A percentile compares a stretch with the other conserved stretches of the same genome.
Evolutionary conservation across 2,113 vertebrate species (phyloP).

Genomic region (Mastomys coucha): DNA sequence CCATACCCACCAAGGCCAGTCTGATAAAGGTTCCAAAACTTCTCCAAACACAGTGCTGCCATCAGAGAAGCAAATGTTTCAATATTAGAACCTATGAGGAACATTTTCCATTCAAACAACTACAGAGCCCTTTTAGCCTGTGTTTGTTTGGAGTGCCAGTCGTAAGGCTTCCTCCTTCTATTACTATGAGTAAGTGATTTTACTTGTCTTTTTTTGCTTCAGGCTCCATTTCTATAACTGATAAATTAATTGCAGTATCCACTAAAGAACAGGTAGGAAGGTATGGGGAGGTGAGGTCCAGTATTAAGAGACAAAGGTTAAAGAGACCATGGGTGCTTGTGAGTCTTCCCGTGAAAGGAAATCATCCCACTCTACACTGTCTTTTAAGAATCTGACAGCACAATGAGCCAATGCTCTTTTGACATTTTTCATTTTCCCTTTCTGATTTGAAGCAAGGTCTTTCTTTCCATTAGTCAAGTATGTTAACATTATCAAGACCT

Average conservation of each 20-base stretch:
- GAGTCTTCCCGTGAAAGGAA: not conserved
- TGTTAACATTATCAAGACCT: slow-evolving; percentile 27
- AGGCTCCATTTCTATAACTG: not conserved
- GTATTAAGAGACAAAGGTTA: not conserved
- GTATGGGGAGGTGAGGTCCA: not conserved
- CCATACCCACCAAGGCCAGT: not conserved
- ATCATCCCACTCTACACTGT: not conserved
- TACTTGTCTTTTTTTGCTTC: not conserved
- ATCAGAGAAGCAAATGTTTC: not conserved
- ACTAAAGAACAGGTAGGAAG: not conserved
- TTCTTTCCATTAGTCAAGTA: not conserved
- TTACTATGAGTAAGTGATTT: not conserved
- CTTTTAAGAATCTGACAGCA: slow-evolving; percentile 21
- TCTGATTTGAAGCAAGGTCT: slow-evolving; percentile 28
- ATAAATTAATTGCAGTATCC: not conserved
- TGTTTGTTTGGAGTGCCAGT: not conserved
- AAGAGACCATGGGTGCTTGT: not conserved
- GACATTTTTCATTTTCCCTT: not conserved
- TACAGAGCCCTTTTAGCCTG: not conserved
- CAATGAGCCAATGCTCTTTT: not conserved
- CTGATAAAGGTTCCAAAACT: not conserved
- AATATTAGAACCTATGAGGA: not conserved
- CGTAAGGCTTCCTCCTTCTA: not conserved
- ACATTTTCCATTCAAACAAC: no score
- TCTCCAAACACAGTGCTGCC: not conserved